These are phyloP conservation scores for Nyctibius grandis DNA, from an alignment of 2,797 vertebrate genomes.

Conservation along the genomic window DNA sequence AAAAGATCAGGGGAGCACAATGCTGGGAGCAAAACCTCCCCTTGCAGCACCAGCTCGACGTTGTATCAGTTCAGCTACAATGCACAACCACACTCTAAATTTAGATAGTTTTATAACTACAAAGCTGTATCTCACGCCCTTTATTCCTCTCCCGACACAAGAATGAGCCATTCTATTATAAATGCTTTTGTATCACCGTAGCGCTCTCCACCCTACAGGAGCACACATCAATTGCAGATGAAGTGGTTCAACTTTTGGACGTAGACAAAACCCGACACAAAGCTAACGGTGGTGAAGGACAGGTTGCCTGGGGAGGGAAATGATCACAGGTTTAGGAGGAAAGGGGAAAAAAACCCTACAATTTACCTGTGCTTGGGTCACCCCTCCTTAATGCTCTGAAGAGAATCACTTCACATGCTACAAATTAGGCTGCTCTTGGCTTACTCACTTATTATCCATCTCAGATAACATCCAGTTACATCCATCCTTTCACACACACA, in stretches of 20 bases:
- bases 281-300: conserved; percentile 2
- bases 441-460: not conserved
- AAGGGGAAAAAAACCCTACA: not conserved
- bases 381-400: not conserved
- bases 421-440: not conserved
- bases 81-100: not conserved
- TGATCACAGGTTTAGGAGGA: conserved; percentile 5
- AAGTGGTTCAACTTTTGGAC: not conserved
- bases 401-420: not conserved
- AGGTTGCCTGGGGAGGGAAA: not conserved
- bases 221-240: not conserved
- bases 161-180: not conserved
- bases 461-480: not conserved
- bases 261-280: not conserved
- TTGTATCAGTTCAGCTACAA: not conserved
- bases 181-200: not conserved
- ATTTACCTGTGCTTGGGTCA: conserved; percentile 2
- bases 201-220: not conserved
- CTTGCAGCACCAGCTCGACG: not conserved
- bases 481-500: not conserved
- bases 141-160: conserved; percentile 3
- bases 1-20: not conserved
- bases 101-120: not conserved
- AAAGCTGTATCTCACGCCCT: not conserved
- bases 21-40: not conserved